A percentile compares a stretch with the other conserved stretches of the same genome.
Conservation (phyloP, 2,888 invertebrate genomes). For the Hyalella azteca region DNA sequence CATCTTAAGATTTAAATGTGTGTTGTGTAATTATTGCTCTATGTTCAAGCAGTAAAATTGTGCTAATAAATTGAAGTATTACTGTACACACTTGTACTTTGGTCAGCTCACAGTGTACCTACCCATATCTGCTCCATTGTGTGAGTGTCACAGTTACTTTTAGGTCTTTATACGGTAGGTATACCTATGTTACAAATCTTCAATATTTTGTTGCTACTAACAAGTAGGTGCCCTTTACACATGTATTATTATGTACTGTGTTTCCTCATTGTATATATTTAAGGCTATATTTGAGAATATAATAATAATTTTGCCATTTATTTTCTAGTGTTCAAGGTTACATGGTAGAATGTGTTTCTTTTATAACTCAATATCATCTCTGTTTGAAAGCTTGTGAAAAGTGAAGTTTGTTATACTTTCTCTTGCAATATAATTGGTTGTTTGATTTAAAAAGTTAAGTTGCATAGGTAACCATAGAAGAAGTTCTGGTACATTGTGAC, state of each 20-base stretch:
- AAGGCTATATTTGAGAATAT: no score
- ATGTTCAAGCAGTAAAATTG: no score
- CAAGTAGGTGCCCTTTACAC: background rate
- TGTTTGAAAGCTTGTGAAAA: background rate
- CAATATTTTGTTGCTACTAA: background rate
- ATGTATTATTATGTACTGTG: background rate
- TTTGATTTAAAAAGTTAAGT: background rate
- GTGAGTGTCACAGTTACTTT: background rate
- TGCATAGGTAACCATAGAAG: background rate
- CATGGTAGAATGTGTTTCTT: slow-evolving; percentile 33
- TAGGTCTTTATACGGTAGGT: background rate
- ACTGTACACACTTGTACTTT: no score
- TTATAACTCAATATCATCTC: slow-evolving; percentile 17
- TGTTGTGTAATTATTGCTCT: no score
- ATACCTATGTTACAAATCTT: background rate
- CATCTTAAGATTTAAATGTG: no score
- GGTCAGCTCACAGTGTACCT: no score
- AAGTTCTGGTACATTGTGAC: background rate
- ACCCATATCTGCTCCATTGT: no score
- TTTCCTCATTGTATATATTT: background rate
- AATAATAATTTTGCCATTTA: background rate
- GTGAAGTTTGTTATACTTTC: slow-evolving; percentile 20
- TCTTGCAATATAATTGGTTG: background rate
- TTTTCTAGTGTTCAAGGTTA: slow-evolving; percentile 34
- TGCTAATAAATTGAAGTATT: no score